Evolutionary conservation across 2,888 invertebrate species (phyloP).

Genomic region (Dynastes maya): DNA sequence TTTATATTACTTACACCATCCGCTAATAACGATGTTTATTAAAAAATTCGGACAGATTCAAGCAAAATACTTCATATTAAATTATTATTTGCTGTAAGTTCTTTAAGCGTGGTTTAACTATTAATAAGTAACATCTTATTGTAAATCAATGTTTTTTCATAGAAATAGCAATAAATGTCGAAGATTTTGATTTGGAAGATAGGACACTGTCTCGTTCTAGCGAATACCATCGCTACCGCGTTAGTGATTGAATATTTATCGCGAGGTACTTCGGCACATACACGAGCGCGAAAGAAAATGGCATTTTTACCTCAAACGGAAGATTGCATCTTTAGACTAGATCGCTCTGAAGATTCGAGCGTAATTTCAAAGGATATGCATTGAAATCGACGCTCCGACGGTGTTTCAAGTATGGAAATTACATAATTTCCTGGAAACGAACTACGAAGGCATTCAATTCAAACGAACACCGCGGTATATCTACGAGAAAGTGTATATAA

Average conservation of each 20-base stretch:
- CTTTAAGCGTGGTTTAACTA: too few species aligned
- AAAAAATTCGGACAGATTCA: too few species aligned
- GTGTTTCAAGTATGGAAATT: constrained; percentile 33
- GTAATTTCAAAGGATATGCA: constrained; percentile 18
- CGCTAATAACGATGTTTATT: too few species aligned
- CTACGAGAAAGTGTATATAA: too few species aligned
- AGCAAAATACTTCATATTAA: too few species aligned
- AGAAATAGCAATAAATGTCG: too few species aligned
- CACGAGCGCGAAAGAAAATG: neutral
- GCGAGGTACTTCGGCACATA: neutral
- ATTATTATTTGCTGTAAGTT: too few species aligned
- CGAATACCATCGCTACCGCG: neutral
- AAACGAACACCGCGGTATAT: neutral
- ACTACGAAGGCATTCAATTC: constrained; percentile 18
- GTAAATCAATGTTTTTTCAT: too few species aligned
- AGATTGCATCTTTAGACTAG: neutral
- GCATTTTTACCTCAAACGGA: constrained; percentile 2
- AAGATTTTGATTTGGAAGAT: neutral
- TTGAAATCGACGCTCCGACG: constrained; percentile 1
- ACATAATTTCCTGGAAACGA: constrained; percentile 38
- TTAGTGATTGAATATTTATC: neutral
- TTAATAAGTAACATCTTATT: too few species aligned
- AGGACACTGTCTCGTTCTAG: neutral
- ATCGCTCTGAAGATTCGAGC: neutral
- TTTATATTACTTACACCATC: too few species aligned